Evolutionary conservation across 2,113 vertebrate species (phyloP).

Genomic region (Peromyscus maniculatus): DNA sequence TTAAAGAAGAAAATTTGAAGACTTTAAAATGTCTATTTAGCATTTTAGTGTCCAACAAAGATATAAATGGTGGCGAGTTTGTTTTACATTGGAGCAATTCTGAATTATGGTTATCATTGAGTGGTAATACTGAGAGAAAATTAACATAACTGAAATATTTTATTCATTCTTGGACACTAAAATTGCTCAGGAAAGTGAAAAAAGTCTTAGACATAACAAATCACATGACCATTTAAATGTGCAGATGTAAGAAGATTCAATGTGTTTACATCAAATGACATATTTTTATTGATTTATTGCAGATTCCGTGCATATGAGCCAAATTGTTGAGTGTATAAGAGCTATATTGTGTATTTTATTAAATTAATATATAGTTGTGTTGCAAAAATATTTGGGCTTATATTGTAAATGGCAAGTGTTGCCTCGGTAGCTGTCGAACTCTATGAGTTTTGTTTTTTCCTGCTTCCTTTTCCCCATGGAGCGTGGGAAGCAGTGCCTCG

Average conservation of each 20-base stretch:
- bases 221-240: conserved; percentile 98
- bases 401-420: conserved; percentile 99
- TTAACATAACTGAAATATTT: conserved; percentile 86
- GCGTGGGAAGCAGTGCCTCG: conserved; percentile 94
- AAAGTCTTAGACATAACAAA: conserved; percentile 95
- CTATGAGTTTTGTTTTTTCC: conserved; percentile 99
- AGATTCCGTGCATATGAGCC: conserved; percentile 99
- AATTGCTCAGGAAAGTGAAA: conserved; percentile 95
- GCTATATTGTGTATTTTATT: conserved; percentile 99
- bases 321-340: conserved; percentile 99
- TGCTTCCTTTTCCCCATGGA: conserved; percentile 94
- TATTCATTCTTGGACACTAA: conserved; percentile 95
- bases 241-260: conserved; percentile 99
- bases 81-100: conserved; percentile 76
- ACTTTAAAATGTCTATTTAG: conserved; percentile 85
- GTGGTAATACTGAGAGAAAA: conserved; percentile 82
- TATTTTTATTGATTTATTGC: conserved; percentile 99
- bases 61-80: conserved; percentile 76
- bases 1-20: conserved; percentile 76
- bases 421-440: conserved; percentile 99
- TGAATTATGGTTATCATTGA: conserved; percentile 72
- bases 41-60: conserved; percentile 92
- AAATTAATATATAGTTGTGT: conserved; percentile 99
- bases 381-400: conserved; percentile 99
- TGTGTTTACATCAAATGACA: conserved; percentile 99